phyloP scores from a whole-genome alignment of 1,140 invertebrate genomes.

The Leptinotarsa texana region DNA sequence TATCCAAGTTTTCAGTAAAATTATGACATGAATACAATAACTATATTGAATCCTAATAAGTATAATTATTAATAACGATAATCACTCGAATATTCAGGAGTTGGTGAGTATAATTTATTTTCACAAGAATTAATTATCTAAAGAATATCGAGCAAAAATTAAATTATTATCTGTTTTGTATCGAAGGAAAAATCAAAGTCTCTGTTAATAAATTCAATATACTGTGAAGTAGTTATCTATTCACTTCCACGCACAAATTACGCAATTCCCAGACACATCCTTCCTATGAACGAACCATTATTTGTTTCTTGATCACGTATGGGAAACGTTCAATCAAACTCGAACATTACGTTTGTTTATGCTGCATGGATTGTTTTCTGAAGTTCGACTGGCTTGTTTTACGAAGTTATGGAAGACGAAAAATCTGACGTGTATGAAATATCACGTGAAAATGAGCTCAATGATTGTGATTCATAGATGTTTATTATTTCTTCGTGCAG shows the following conservation, averaged over 20 bases:
- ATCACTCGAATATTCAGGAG: too few species aligned
- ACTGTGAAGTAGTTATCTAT: background rate
- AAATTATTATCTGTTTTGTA: too few species aligned
- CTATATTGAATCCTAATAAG: too few species aligned
- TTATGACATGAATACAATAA: too few species aligned
- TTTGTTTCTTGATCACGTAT: background rate
- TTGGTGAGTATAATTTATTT: too few species aligned
- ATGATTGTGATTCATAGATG: background rate
- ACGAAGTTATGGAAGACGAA: background rate
- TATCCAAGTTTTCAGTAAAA: too few species aligned
- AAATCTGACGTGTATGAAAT: background rate
- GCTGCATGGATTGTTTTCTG: background rate
- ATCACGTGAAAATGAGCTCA: too few species aligned
- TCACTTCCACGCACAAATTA: background rate
- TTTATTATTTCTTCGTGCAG: background rate
- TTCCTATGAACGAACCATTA: background rate
- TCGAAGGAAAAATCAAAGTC: too few species aligned
- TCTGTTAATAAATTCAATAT: too few species aligned
- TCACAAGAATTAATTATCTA: too few species aligned
- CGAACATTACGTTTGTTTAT: background rate
- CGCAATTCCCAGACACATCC: background rate
- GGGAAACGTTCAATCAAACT: background rate
- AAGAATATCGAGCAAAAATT: too few species aligned
- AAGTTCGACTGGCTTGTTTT: background rate
- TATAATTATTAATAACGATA: too few species aligned